Evolutionary conservation across 37 sponge, comb jelly and placozoan species (phyloP).

Genomic region (Halichondria panicea): DNA sequence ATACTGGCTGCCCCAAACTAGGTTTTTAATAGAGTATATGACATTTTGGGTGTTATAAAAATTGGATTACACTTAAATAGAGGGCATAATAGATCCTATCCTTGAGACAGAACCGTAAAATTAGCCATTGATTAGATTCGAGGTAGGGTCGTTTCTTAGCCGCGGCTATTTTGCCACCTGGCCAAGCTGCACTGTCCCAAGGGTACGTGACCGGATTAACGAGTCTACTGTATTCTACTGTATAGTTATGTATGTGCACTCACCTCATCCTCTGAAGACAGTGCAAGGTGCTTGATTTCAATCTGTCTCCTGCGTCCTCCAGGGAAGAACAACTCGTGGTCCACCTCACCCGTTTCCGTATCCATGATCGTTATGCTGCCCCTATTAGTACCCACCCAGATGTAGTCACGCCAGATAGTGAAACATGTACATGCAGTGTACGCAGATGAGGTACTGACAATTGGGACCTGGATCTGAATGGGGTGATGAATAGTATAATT

Average conservation of each 20-base stretch:
- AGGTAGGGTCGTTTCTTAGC: no score
- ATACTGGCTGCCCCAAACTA: no score
- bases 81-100: no score
- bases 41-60: no score
- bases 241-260: not conserved
- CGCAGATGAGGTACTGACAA: constrained; percentile 14
- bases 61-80: no score
- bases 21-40: no score
- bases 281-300: constrained; percentile 62
- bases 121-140: no score
- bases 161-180: no score
- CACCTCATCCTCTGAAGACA: constrained; percentile 60
- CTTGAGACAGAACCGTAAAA: no score
- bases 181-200: no score
- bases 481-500: not conserved
- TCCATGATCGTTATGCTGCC: constrained; percentile 53
- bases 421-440: constrained; percentile 54
- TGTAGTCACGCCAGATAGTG: constrained; percentile 29
- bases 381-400: constrained; percentile 64
- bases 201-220: no score
- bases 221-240: no score
- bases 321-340: constrained; percentile 47
- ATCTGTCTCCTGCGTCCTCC: constrained; percentile 27
- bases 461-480: constrained; percentile 56
- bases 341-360: not conserved